phyloP scores from a whole-genome alignment of 2,113 vertebrate genomes.

The Haemorhous mexicanus region DNA sequence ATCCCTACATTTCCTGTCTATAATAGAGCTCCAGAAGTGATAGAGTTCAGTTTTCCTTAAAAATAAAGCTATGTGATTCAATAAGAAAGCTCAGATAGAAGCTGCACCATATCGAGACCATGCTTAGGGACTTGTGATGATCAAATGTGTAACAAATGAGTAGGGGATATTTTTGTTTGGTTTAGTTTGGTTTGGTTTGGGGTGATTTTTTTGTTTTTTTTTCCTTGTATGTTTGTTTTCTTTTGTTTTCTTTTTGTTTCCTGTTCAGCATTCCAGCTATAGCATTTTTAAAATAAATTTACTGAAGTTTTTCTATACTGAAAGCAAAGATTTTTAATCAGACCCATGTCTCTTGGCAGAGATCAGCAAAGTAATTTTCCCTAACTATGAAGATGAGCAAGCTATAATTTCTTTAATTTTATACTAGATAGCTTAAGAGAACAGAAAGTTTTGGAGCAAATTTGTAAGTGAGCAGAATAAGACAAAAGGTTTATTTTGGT shows the following conservation, averaged over 20 bases:
- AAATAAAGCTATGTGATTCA: not conserved
- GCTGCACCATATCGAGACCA: not conserved
- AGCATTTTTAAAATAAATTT: not conserved
- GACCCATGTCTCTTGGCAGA: not conserved
- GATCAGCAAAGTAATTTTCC: not conserved
- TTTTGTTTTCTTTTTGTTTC: not conserved
- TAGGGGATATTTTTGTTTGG: not conserved
- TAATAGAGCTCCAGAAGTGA: not conserved
- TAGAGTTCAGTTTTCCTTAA: not conserved
- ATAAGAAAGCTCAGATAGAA: not conserved
- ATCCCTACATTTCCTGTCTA: not conserved
- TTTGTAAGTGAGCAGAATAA: not conserved
- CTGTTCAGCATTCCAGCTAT: not conserved
- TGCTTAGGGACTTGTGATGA: not conserved
- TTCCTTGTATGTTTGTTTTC: not conserved
- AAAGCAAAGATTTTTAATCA: not conserved
- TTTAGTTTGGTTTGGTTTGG: not conserved
- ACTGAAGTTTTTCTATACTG: not conserved
- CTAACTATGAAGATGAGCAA: not conserved
- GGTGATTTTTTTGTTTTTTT: fast-evolving
- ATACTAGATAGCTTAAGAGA: not conserved
- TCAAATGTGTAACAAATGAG: not conserved
- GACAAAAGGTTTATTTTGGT: not conserved
- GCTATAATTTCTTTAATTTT: slow-evolving; percentile 16
- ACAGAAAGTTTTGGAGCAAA: not conserved